phyloP scores from a whole-genome alignment of 1,140 invertebrate genomes.

The Zelostemma sp. region DNA sequence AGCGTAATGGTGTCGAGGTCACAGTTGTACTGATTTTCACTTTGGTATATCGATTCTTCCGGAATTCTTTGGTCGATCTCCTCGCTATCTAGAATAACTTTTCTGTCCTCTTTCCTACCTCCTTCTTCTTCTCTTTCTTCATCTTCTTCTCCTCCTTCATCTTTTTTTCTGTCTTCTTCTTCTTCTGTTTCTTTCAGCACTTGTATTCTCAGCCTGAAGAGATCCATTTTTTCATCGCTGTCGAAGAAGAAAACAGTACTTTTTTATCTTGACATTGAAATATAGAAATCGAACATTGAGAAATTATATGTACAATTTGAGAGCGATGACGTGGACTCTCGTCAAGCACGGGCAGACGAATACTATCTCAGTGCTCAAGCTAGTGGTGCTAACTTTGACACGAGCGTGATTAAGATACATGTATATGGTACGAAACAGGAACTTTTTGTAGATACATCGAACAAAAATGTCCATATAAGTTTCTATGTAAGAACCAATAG shows the following conservation, averaged over 20 bases:
- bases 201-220: background rate
- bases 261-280: too few relatives aligned
- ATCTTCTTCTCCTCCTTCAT: background rate
- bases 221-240: background rate
- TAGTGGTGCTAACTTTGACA: background rate
- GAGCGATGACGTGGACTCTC: background rate
- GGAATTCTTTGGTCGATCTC: too few relatives aligned
- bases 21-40: too few relatives aligned
- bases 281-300: too few relatives aligned
- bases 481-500: too few relatives aligned
- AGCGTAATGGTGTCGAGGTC: too few relatives aligned
- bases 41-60: too few relatives aligned
- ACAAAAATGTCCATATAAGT: too few relatives aligned
- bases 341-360: background rate
- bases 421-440: too few relatives aligned
- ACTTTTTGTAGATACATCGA: too few relatives aligned
- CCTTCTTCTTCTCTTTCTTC: background rate
- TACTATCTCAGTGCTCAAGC: background rate
- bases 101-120: background rate
- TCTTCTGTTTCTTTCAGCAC: background rate
- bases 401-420: background rate
- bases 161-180: background rate
- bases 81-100: too few relatives aligned
- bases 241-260: background rate
- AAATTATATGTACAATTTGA: too few relatives aligned